Evolutionary conservation across 2,888 invertebrate genomes (phyloP).

Genomic region (Acleris laterana): DNA sequence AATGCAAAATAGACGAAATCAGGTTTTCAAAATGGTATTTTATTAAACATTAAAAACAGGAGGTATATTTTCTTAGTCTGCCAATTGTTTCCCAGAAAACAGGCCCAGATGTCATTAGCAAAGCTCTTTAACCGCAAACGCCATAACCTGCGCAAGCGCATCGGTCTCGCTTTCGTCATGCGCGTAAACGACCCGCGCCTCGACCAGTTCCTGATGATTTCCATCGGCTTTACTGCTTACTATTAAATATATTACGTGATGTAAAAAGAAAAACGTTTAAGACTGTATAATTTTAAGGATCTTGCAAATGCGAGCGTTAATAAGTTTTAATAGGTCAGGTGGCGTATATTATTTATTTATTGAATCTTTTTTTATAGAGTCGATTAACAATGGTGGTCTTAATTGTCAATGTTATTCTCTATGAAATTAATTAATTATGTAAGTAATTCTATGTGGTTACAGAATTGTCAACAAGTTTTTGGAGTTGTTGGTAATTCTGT

Average conservation of each 20-base stretch:
- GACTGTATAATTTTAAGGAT: neutral
- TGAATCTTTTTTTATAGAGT: too few relatives aligned
- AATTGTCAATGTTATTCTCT: too few relatives aligned
- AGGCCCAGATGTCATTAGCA: neutral
- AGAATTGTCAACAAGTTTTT: too few relatives aligned
- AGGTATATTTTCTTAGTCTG: neutral
- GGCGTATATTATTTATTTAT: too few relatives aligned
- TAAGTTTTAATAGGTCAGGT: too few relatives aligned
- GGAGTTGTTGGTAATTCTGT: too few relatives aligned
- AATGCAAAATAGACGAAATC: too few relatives aligned
- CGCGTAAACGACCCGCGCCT: constrained; percentile 19
- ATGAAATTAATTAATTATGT: too few relatives aligned
- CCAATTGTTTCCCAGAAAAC: neutral
- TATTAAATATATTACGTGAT: neutral
- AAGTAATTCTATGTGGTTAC: too few relatives aligned
- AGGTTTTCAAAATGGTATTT: neutral
- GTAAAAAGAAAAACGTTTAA: neutral
- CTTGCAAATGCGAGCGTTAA: too few relatives aligned
- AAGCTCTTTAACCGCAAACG: constrained; percentile 1
- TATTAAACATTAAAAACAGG: neutral
- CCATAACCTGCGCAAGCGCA: constrained; percentile 12
- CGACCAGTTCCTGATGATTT: constrained; percentile 12
- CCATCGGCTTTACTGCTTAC: constrained; percentile 10
- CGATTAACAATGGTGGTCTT: too few relatives aligned
- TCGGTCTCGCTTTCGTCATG: constrained; percentile 24